These are phyloP conservation scores for Stegophylla sp. DNA, from an alignment of 2,888 invertebrate species.

Conservation along the genomic window DNA sequence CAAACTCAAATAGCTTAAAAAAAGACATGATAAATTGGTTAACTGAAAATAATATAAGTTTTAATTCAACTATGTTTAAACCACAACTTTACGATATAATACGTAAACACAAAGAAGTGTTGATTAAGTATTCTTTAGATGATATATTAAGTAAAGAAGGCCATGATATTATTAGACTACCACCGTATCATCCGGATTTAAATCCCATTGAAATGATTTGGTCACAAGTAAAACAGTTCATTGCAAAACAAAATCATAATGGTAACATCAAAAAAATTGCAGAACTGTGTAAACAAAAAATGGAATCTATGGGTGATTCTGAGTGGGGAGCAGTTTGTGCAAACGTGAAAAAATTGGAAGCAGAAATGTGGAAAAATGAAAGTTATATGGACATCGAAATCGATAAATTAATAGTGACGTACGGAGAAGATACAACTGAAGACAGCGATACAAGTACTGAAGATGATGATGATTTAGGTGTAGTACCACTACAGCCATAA, in stretches of 20 bases:
- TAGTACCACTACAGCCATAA: too few relatives aligned
- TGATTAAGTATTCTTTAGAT: constrained; percentile 7
- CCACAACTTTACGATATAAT: constrained; percentile 29
- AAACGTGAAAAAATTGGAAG: constrained; percentile 17
- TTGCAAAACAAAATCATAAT: constrained; percentile 22
- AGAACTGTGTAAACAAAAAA: constrained; percentile 35
- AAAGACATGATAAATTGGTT: constrained; percentile 21
- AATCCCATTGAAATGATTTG: constrained; percentile 28
- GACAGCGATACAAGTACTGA: not conserved
- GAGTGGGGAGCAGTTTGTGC: constrained; percentile 8
- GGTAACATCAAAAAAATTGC: not conserved
- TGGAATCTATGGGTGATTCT: not conserved
- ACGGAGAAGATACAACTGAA: not conserved
- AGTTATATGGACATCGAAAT: not conserved
- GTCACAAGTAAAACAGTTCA: not conserved
- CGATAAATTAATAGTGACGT: constrained; percentile 11
- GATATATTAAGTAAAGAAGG: constrained; percentile 11
- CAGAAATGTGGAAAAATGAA: not conserved
- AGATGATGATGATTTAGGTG: too few relatives aligned
- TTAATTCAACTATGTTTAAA: constrained; percentile 13
- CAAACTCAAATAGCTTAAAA: constrained; percentile 23
- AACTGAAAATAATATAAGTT: constrained; percentile 18
- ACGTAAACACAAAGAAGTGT: constrained; percentile 18
- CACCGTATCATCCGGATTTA: not conserved
- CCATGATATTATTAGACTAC: constrained; percentile 14